Base-by-base conservation (phyloP, 2,888 invertebrate genomes). In the Lasius platythorax region DNA sequence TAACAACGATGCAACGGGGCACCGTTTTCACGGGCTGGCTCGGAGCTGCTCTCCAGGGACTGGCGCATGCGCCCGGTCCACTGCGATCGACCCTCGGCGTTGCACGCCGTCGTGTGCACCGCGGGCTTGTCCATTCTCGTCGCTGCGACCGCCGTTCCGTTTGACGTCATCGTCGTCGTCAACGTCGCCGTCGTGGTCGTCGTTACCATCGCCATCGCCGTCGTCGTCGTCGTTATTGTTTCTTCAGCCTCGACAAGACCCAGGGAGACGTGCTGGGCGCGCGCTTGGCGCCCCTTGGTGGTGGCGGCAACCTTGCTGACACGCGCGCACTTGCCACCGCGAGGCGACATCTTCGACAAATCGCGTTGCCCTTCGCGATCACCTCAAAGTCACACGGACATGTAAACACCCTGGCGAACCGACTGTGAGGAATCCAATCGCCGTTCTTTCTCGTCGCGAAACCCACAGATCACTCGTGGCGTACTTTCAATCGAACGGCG, bases 1-100 rank as follows among this genome's bases (percentile, higher is more conserved):
- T 95, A 95, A 53, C 53, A 18, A 95, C 95, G 95, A 95, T 95
- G 95, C 95, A 95, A 95, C 95, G 95, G 95, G 95, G 95, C 89
- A 82, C 91, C 91, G 91, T 92, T 92, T 90, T 92, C 93, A 91
- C 91, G 93, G 91, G 92, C 78, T 78, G 78, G 92, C 92, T 92
- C 92, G 90, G 92, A 89, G 91, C 89, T 86, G 89, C 88, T 88
- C 93, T 92, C 95, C 95, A 95, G 96, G 95, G 96, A 90, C 95
- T 94, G 92, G 85, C 93, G 94, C 94, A 91, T 91, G 94, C 93
- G 93, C 92, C 89, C 95, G 96, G 96, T 95, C 70, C 82, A 85
- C 79, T 87, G 83, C 87, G 91, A 91, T 91, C 91, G 91, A 91
- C 90, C 91, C 87, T 91, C 91, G 53, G 6, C 53, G 68, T 78